Base-by-base conservation (phyloP, 2,797 vertebrate genomes). In the Chaenodraco wilsoni region DNA sequence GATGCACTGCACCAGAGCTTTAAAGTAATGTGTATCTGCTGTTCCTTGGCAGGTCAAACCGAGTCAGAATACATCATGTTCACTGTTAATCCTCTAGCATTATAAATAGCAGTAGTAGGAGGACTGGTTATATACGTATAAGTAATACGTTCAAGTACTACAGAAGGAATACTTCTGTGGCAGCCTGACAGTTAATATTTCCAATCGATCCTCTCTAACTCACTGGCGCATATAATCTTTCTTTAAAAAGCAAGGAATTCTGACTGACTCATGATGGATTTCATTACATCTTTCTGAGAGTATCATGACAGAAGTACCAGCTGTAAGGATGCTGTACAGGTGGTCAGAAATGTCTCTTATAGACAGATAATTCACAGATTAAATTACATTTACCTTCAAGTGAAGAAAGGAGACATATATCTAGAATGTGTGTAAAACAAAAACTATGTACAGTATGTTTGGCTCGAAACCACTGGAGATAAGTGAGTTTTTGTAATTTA, bases 51-150 rank as follows among this genome's bases (percentile, higher is more conserved):
- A 37, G 33, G 33, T 9, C 33, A 37, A 37, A 37, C 33, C 6
- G 33, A 55, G 48, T 67, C 31, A 52, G 16, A 67, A 52, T 16
- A 44, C 21, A 63, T 9, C 40, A 2, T 71, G 44, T 23, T 57
- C 45, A 31, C 45, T 49, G 13, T 49, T 15, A 9, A 3, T 10
- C 45, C 68, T 68, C 1, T 16, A 11, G 17, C 44, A 60, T 52
- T 21, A 66, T 58, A 17, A 59, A 33, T 59, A 55, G 17, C 12
- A 5, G 14, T 3, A 61, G 5, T n/a, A 27, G 2, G 2, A 23
- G n/a, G 16, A 37, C 10, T 17, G 33, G 17, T 55, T 13, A 49
- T 48, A 56, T 49, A 23, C 3, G 43, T 23, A 41, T 10, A 31
- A 19, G 16, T 33, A 15, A 12, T 40, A 40, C 13, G 33, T 37